Conservation (phyloP, 2,888 invertebrate species). For the Drosophila gaucha region DNA sequence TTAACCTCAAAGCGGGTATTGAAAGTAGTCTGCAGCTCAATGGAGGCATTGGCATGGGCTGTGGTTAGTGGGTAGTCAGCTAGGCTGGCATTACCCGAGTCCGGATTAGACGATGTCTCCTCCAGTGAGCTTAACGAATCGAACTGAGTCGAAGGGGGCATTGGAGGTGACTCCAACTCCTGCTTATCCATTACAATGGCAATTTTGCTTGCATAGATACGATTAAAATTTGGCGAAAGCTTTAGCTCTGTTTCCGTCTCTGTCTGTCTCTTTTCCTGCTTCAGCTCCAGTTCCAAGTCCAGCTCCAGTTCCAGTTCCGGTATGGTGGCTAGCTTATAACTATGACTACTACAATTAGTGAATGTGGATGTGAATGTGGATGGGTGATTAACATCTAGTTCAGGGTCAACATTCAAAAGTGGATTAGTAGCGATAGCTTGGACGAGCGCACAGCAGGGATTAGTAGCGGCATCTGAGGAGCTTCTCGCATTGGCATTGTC, state of each 20-base stretch:
- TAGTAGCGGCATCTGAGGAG: slow-evolving; percentile 57
- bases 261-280: slow-evolving; percentile 10
- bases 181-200: slow-evolving; percentile 74
- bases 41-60: slow-evolving; percentile 66
- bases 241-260: slow-evolving; percentile 46
- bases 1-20: slow-evolving; percentile 82
- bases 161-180: slow-evolving; percentile 19
- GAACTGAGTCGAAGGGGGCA: slow-evolving; percentile 54
- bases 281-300: slow-evolving; percentile 36
- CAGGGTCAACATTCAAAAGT: slow-evolving; percentile 61
- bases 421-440: slow-evolving; percentile 66
- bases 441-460: slow-evolving; percentile 64
- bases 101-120: slow-evolving; percentile 82
- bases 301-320: slow-evolving; percentile 63
- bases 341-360: slow-evolving; percentile 74
- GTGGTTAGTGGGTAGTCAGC: slow-evolving; percentile 80
- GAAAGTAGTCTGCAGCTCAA: slow-evolving; percentile 77
- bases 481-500: slow-evolving; percentile 11
- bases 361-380: slow-evolving; percentile 37
- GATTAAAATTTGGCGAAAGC: slow-evolving; percentile 78
- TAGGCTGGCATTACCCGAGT: slow-evolving; percentile 84
- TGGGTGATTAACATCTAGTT: slow-evolving; percentile 53
- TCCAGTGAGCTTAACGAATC: slow-evolving; percentile 82
- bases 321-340: slow-evolving; percentile 82
- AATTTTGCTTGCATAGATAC: slow-evolving; percentile 81